A percentile compares a stretch with the other conserved stretches of the same genome.
Evolutionary conservation across 2,888 invertebrate genomes (phyloP).

Genomic region (Nomada goodeniana): DNA sequence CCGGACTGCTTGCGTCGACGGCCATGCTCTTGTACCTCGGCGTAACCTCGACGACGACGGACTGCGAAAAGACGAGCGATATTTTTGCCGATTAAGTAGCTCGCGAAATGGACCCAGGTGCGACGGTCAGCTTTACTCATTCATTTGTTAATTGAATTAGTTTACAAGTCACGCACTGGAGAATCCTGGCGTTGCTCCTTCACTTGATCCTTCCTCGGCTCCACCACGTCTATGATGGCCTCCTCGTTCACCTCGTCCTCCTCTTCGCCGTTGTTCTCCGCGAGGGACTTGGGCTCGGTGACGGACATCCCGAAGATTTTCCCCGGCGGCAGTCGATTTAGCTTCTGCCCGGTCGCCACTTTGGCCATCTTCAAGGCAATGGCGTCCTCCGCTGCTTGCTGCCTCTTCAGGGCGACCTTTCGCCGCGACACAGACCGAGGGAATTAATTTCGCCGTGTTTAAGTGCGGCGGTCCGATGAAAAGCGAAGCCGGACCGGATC

Average conservation of each 20-base stretch:
- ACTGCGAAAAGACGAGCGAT: slow-evolving; percentile 8
- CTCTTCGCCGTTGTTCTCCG: slow-evolving; percentile 4
- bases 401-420: slow-evolving; percentile 96
- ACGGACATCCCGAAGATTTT: slow-evolving; percentile 96
- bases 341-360: slow-evolving; percentile 90
- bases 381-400: slow-evolving; percentile 98
- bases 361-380: slow-evolving; percentile 96
- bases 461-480: neutral
- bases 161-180: slow-evolving; percentile 20
- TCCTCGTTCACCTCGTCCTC: slow-evolving; percentile 8
- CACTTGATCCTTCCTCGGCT: slow-evolving; percentile 19
- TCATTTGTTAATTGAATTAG: neutral
- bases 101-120: no score
- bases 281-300: slow-evolving; percentile 88
- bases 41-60: slow-evolving; percentile 4
- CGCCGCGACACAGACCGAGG: neutral
- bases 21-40: slow-evolving; percentile 50
- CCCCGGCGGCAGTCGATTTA: slow-evolving; percentile 93
- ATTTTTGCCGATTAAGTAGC: neutral
- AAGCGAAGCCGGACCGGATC: slow-evolving; percentile 54
- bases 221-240: neutral
- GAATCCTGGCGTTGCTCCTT: slow-evolving; percentile 8
- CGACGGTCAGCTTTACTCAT: no score
- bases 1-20: slow-evolving; percentile 43
- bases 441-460: neutral